Conservation (phyloP, 2,888 invertebrate genomes). For the Fragum sueziense region DNA sequence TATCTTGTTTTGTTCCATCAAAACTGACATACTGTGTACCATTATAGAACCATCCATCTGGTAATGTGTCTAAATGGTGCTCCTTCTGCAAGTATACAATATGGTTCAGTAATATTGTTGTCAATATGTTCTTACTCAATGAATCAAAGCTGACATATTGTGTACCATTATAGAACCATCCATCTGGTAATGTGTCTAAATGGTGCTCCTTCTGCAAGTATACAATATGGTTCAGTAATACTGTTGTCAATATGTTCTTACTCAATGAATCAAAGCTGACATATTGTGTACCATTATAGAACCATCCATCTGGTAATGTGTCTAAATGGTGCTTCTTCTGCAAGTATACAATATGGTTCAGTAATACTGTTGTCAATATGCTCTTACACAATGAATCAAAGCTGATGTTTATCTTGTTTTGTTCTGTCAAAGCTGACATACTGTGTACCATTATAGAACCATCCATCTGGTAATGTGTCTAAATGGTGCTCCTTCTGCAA, state of each 20-base stretch:
- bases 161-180: slow-evolving; percentile 82
- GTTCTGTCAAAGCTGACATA: slow-evolving; percentile 80
- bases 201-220: slow-evolving; percentile 74
- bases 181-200: slow-evolving; percentile 77
- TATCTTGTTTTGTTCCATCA: slow-evolving; percentile 76
- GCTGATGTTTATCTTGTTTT: slow-evolving; percentile 75
- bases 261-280: slow-evolving; percentile 79
- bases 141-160: slow-evolving; percentile 79
- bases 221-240: no score
- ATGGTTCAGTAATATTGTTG: no score
- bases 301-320: slow-evolving; percentile 80
- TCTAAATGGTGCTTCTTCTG: slow-evolving; percentile 75
- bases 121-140: no score
- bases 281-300: slow-evolving; percentile 81
- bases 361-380: no score
- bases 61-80: slow-evolving; percentile 75
- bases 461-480: slow-evolving; percentile 78
- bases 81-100: slow-evolving; percentile 72
- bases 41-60: slow-evolving; percentile 82
- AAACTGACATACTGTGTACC: slow-evolving; percentile 80
- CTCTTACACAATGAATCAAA: no score
- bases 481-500: slow-evolving; percentile 74
- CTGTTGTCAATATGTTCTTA: no score
- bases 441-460: slow-evolving; percentile 81
- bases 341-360: no score